A percentile compares a stretch with the other conserved stretches of the same genome.
phyloP scores from a whole-genome alignment of 2,797 vertebrate species.

The Clarias pachynema region DNA sequence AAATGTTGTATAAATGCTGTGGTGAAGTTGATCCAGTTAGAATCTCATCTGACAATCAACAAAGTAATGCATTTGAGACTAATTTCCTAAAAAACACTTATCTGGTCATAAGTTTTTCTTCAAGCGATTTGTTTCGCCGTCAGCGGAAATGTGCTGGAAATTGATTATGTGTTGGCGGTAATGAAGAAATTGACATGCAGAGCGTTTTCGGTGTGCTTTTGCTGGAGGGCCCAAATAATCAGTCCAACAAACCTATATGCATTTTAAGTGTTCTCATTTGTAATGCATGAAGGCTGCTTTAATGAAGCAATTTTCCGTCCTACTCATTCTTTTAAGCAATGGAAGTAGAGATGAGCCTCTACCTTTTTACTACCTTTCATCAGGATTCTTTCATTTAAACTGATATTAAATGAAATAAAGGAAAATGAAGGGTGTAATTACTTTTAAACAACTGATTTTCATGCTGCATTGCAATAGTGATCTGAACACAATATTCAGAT shows the following conservation, averaged over 20 bases:
- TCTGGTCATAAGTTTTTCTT: conserved; percentile 13
- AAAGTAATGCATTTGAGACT: conserved; percentile 24
- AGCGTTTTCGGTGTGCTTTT: conserved; percentile 13
- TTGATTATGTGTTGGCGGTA: conserved; percentile 38
- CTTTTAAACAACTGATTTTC: conserved; percentile 5
- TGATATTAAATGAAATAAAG: conserved; percentile 15
- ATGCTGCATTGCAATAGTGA: not conserved
- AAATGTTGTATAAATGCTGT: not conserved
- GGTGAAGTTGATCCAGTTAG: not conserved
- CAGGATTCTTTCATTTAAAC: conserved; percentile 27
- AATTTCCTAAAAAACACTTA: conserved; percentile 16
- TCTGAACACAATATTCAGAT: conserved; percentile 18
- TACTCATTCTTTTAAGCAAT: conserved; percentile 22
- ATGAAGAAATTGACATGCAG: conserved; percentile 43
- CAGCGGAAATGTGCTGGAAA: conserved; percentile 29
- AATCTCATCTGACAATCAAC: conserved; percentile 30
- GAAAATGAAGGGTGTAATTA: not conserved
- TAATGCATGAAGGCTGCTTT: conserved; percentile 33
- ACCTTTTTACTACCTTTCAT: conserved; percentile 21
- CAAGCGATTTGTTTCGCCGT: conserved; percentile 26
- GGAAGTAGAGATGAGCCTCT: conserved; percentile 17
- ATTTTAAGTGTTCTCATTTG: conserved; percentile 45
- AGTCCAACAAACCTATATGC: conserved; percentile 31
- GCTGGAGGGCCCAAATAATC: conserved; percentile 39
- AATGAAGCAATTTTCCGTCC: conserved; percentile 31